A percentile compares a stretch with the other conserved stretches of the same genome.
These are phyloP conservation scores for Oryzias melastigma DNA, from an alignment of 2,113 vertebrate genomes.

Conservation along the genomic window DNA sequence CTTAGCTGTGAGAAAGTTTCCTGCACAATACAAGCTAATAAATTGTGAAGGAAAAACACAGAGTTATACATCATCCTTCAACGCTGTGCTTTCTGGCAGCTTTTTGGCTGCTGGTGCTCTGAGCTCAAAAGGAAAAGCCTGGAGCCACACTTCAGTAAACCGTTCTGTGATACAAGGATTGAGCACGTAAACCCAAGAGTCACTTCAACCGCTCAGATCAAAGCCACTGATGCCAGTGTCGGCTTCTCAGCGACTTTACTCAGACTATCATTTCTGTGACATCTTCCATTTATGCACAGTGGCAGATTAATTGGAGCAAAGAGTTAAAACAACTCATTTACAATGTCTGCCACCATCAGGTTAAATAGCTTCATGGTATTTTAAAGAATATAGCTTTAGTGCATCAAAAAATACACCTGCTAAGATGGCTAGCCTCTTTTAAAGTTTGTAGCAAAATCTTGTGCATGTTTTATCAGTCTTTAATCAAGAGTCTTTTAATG, in stretches of 20 bases:
- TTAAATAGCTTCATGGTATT: no score
- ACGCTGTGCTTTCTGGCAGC: slow-evolving; percentile 37
- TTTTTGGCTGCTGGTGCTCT: slow-evolving; percentile 43
- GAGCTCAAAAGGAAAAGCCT: slow-evolving; percentile 53
- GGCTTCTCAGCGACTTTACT: slow-evolving; percentile 24
- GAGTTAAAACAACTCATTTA: no score
- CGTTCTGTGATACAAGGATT: slow-evolving; percentile 30
- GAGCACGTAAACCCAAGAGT: slow-evolving; percentile 48
- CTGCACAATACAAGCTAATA: slow-evolving; percentile 53
- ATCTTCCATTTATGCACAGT: no score
- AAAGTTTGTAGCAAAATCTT: no score
- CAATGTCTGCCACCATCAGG: no score
- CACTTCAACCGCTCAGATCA: slow-evolving; percentile 64
- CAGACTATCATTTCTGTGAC: no score
- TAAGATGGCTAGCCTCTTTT: no score
- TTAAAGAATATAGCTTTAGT: no score
- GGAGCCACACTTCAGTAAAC: slow-evolving; percentile 20
- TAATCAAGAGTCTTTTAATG: no score
- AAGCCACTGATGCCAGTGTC: slow-evolving; percentile 30
- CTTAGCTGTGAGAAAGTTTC: slow-evolving; percentile 56
- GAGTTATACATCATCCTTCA: slow-evolving; percentile 54
- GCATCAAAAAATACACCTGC: no score
- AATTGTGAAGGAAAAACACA: slow-evolving; percentile 54
- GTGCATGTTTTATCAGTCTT: no score
- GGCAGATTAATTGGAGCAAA: no score